phyloP scores from a whole-genome alignment of 1,140 invertebrate genomes.

The Dysdera silvatica region DNA sequence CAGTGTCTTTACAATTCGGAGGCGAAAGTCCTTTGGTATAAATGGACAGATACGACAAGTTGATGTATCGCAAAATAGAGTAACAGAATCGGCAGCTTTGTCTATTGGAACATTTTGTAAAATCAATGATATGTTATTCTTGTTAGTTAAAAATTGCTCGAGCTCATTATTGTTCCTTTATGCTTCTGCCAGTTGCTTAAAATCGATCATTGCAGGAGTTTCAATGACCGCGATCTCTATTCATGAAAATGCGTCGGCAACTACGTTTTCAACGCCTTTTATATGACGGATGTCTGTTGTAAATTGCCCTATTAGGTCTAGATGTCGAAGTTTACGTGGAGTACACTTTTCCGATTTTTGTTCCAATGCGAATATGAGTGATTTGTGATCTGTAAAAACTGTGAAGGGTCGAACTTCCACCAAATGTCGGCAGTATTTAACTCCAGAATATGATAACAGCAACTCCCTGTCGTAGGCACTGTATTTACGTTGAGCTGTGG shows the following conservation, averaged over 20 bases:
- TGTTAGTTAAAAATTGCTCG: neutral
- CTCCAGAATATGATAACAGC: constrained; percentile 33
- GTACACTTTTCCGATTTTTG: constrained; percentile 24
- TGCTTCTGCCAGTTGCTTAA: neutral
- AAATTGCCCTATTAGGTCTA: constrained; percentile 43
- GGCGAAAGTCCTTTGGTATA: constrained; percentile 3
- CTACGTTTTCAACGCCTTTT: constrained; percentile 38
- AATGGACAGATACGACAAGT: neutral
- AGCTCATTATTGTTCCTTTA: constrained; percentile 12
- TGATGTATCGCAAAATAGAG: constrained; percentile 11
- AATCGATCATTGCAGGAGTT: neutral
- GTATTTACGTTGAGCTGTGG: constrained; percentile 13
- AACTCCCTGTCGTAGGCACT: constrained; percentile 35
- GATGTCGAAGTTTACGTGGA: constrained; percentile 34
- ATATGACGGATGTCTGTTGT: constrained; percentile 41
- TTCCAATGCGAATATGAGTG: constrained; percentile 34
- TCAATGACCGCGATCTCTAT: neutral
- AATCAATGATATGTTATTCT: too few species aligned
- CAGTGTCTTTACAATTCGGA: neutral
- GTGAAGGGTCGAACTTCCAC: constrained; percentile 37
- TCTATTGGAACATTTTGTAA: neutral
- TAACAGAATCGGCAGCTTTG: neutral
- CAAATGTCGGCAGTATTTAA: constrained; percentile 36
- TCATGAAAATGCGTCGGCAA: constrained; percentile 22
- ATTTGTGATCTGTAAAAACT: constrained; percentile 37